A percentile compares a stretch with the other conserved stretches of the same genome.
These are phyloP conservation scores for Platycheirus rosarum DNA, from an alignment of 2,888 invertebrate species.

Conservation along the genomic window DNA sequence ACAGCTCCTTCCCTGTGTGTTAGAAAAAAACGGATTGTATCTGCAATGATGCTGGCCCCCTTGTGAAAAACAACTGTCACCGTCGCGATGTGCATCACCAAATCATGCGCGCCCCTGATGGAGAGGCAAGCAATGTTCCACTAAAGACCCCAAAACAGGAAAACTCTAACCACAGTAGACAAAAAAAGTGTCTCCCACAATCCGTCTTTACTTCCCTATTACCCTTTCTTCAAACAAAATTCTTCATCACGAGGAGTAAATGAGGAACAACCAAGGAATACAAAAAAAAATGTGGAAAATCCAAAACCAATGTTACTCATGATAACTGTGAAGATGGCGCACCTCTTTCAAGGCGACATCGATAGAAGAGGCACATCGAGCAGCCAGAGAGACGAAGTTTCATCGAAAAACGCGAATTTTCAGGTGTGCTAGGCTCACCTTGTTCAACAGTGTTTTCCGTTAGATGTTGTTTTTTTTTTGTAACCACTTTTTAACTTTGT, in stretches of 20 bases:
- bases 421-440: conserved; percentile 75
- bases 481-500: conserved; percentile 62
- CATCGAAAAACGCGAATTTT: conserved; percentile 68
- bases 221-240: conserved; percentile 14
- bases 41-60: conserved; percentile 63
- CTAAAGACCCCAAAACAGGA: conserved; percentile 71
- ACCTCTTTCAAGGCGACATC: conserved; percentile 57
- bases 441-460: conserved; percentile 75
- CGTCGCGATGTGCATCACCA: conserved; percentile 68
- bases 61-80: conserved; percentile 52
- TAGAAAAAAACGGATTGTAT: conserved; percentile 54
- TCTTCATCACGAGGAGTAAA: conserved; percentile 70
- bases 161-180: conserved; percentile 36
- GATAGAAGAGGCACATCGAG: background rate
- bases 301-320: conserved; percentile 70
- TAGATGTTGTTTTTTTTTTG: conserved; percentile 70
- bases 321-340: conserved; percentile 72
- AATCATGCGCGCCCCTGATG: conserved; percentile 71
- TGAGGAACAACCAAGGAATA: conserved; percentile 49
- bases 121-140: conserved; percentile 68
- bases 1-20: conserved; percentile 14
- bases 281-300: conserved; percentile 53
- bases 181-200: conserved; percentile 72
- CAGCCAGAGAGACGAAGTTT: conserved; percentile 6
- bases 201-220: conserved; percentile 13